A percentile compares a stretch with the other conserved stretches of the same genome.
Conservation (phyloP, 2,888 invertebrate genomes). For the Noctua janthe region DNA sequence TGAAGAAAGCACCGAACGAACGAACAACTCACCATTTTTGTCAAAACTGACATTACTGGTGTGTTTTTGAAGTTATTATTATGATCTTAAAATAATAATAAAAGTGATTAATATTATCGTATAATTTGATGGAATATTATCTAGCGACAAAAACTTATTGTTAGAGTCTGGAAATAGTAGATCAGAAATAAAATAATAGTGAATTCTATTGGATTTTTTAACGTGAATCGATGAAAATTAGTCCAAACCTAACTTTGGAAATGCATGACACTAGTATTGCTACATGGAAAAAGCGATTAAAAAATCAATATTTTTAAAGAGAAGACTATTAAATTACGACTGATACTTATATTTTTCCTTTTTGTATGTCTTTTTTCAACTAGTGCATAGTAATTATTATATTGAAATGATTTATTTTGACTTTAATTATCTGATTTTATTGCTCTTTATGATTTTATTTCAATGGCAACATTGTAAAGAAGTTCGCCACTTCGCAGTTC, state of each 20-base stretch:
- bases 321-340: neutral
- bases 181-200: neutral
- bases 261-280: constrained; percentile 17
- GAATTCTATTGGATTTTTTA: accelerated
- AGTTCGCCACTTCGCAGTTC: constrained; percentile 13
- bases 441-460: neutral
- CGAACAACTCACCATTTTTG: constrained; percentile 66
- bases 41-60: constrained; percentile 54
- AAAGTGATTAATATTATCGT: neutral
- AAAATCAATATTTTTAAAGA: constrained; percentile 30
- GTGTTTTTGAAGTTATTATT: constrained; percentile 17
- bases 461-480: constrained; percentile 44
- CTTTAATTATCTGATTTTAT: neutral
- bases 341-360: neutral
- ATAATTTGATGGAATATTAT: neutral
- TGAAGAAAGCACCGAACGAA: constrained; percentile 79
- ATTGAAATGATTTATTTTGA: neutral
- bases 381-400: neutral
- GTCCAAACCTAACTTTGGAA: constrained; percentile 24
- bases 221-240: too few relatives aligned
- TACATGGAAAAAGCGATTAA: neutral
- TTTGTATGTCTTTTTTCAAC: neutral
- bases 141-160: accelerated
- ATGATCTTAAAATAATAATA: accelerated
- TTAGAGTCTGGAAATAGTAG: too few relatives aligned